Evolutionary conservation across 1,140 invertebrate species (phyloP).

Genomic region (Bombyx mandarina): DNA sequence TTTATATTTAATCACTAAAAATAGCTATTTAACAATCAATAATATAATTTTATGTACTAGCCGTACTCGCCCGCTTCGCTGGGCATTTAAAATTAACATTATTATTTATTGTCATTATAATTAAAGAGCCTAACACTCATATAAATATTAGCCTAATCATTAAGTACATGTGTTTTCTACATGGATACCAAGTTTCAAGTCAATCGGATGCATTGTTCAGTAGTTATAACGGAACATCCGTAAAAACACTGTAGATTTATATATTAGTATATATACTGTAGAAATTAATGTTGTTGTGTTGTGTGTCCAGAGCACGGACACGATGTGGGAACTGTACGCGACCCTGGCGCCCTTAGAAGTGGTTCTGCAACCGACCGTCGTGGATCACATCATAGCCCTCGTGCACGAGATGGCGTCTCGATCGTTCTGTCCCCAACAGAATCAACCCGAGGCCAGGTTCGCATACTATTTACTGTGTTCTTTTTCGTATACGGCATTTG

Average conservation of each 20-base stretch:
- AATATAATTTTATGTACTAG: neutral
- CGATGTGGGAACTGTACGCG: conserved; percentile 49
- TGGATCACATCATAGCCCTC: conserved; percentile 26
- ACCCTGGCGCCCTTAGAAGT: conserved; percentile 41
- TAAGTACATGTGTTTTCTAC: neutral
- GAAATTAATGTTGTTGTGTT: neutral
- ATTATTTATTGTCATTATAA: no score
- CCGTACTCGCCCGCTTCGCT: no score
- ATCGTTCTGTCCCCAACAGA: conserved; percentile 20
- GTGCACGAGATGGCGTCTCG: conserved; percentile 20
- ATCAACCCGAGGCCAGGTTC: conserved; percentile 18
- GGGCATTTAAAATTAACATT: no score
- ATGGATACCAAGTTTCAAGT: no score
- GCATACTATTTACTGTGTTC: neutral
- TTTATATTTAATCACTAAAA: neutral
- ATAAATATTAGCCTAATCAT: neutral
- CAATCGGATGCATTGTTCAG: no score
- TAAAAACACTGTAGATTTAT: no score
- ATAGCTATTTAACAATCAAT: no score
- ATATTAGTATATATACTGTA: no score
- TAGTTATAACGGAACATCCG: no score
- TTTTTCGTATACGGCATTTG: no score
- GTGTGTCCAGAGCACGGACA: conserved; percentile 22
- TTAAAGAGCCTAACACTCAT: no score
- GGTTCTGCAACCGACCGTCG: conserved; percentile 26